Percentiles rank a stretch among this genome's conserved stretches.
Evolutionary conservation across 2,797 vertebrate species (phyloP).

Genomic region (Potorous gilbertii): DNA sequence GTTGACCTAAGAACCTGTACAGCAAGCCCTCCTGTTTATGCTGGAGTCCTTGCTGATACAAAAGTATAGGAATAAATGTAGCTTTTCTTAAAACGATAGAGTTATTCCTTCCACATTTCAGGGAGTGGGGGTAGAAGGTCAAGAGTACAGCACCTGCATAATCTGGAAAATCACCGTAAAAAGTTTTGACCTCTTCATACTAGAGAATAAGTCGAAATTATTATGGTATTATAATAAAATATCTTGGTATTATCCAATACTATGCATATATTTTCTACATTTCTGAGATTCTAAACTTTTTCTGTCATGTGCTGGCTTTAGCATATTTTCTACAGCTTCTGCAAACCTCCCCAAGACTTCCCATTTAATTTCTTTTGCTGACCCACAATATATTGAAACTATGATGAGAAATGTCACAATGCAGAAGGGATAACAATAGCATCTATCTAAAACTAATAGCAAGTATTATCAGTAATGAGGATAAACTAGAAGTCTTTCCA

Average conservation of each 20-base stretch:
- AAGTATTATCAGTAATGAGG: neutral
- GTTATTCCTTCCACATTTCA: neutral
- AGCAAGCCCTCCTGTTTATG: too few species aligned
- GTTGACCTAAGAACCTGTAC: too few species aligned
- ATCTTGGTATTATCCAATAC: neutral
- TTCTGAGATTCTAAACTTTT: neutral
- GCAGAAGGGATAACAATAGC: neutral
- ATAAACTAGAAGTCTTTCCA: neutral
- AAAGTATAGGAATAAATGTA: neutral
- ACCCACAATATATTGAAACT: neutral
- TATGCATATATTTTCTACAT: neutral
- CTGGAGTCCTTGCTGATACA: too few species aligned
- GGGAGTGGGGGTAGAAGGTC: too few species aligned
- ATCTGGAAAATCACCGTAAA: neutral
- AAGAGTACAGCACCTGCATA: rapidly evolving
- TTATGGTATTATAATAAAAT: neutral
- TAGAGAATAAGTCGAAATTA: neutral
- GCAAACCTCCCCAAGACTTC: neutral
- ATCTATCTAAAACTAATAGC: neutral
- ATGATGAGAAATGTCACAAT: neutral
- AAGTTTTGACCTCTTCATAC: neutral
- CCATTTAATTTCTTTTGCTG: neutral
- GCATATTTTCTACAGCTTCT: neutral
- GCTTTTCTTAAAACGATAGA: neutral
- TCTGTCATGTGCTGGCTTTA: neutral